A percentile compares a stretch with the other conserved stretches of the same genome.
phyloP scores from a whole-genome alignment of 2,888 invertebrate genomes.

The Catocala nupta region DNA sequence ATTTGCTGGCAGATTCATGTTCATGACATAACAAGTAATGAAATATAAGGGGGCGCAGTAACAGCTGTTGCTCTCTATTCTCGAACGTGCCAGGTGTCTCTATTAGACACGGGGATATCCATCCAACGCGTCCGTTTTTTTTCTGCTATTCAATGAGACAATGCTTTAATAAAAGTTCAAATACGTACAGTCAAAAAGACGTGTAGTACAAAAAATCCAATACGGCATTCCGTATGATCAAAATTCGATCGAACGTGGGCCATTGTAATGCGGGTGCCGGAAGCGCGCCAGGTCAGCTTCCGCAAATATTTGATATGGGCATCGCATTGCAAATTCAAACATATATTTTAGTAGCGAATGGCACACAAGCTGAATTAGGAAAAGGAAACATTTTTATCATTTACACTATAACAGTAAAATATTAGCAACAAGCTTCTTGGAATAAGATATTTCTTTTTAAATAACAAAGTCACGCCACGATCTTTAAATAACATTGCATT shows the following conservation, averaged over 20 bases:
- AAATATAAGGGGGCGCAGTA: conserved; percentile 42
- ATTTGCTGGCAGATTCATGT: conserved; percentile 5
- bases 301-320: conserved; percentile 65
- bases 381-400: background rate
- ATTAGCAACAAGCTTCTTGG: no score
- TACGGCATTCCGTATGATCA: conserved; percentile 33
- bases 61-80: conserved; percentile 67
- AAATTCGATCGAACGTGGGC: conserved; percentile 54
- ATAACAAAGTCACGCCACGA: background rate
- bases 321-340: conserved; percentile 56
- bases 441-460: background rate
- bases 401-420: no score
- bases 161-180: background rate
- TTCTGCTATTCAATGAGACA: background rate
- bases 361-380: background rate
- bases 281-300: conserved; percentile 62
- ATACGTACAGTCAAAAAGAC: background rate
- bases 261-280: conserved; percentile 56
- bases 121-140: conserved; percentile 8
- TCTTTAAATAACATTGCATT: no score
- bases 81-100: conserved; percentile 62
- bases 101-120: conserved; percentile 27
- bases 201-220: conserved; percentile 5
- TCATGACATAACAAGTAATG: conserved; percentile 8
- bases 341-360: conserved; percentile 22